Conservation (phyloP, 35 echinoderm and acorn worm species). For the Apostichopus japonicus region DNA sequence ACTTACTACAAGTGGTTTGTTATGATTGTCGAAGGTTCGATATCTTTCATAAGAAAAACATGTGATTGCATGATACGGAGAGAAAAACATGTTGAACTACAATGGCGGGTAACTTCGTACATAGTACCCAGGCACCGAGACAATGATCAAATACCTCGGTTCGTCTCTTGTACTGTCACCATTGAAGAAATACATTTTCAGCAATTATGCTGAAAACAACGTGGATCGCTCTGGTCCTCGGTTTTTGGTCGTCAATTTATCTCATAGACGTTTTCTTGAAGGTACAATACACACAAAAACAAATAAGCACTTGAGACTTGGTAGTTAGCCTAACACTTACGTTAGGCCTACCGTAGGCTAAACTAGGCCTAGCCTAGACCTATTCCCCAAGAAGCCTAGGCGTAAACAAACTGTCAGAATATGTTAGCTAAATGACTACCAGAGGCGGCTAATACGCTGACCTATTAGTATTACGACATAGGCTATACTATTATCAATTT, state of each 20-base stretch:
- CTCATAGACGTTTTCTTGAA: constrained; percentile 80
- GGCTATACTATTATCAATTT: no score
- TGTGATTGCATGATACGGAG: neutral
- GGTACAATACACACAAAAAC: constrained; percentile 23
- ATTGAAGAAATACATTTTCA: neutral
- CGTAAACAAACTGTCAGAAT: no score
- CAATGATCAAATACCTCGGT: neutral
- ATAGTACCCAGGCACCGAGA: neutral
- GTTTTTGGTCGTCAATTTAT: constrained; percentile 93
- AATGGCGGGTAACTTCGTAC: neutral
- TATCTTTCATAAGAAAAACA: no score
- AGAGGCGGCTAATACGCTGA: no score
- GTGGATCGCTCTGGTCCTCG: constrained; percentile 88
- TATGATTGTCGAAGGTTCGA: neutral
- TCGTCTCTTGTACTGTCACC: neutral
- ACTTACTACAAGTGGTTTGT: neutral
- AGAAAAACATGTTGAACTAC: neutral
- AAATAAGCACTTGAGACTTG: no score
- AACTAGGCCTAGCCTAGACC: no score
- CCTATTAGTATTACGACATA: no score
- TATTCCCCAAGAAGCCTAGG: no score
- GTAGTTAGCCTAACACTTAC: no score
- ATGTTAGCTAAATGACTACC: no score
- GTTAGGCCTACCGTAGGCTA: no score
- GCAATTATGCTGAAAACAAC: constrained; percentile 80